Evolutionary conservation across 2,113 vertebrate genomes (phyloP).

Genomic region (Melanostigma gelatinosum): DNA sequence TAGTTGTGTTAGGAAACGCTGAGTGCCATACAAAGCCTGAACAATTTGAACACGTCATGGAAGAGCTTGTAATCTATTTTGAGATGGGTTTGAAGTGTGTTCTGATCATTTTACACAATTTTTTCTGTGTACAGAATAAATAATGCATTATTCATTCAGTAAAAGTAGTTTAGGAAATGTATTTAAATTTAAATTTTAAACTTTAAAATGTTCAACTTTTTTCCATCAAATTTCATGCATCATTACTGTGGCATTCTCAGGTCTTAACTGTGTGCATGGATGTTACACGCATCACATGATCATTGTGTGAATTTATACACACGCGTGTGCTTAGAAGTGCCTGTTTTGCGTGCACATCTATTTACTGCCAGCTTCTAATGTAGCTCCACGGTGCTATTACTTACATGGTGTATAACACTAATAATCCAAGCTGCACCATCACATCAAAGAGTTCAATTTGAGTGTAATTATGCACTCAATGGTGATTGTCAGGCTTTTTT

Average conservation of each 20-base stretch:
- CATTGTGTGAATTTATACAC: conserved; percentile 7
- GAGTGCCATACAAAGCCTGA: not conserved
- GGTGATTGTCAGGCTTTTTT: not conserved
- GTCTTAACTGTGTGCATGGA: conserved; percentile 32
- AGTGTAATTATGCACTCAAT: not conserved
- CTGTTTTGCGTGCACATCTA: conserved; percentile 11
- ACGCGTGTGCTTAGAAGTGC: conserved; percentile 31
- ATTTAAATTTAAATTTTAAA: too few relatives aligned
- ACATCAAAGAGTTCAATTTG: not conserved
- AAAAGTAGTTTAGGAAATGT: conserved; percentile 6
- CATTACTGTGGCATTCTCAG: conserved; percentile 51
- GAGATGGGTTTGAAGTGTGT: not conserved
- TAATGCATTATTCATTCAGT: conserved; percentile 3
- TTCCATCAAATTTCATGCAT: not conserved
- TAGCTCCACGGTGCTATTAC: conserved; percentile 56
- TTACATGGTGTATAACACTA: conserved; percentile 6
- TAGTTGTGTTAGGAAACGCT: conserved; percentile 5
- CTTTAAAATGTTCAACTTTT: not conserved
- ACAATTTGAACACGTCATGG: not conserved
- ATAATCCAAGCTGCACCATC: not conserved
- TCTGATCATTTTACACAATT: not conserved
- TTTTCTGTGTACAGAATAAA: conserved; percentile 1
- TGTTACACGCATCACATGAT: not conserved
- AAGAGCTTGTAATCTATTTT: not conserved
- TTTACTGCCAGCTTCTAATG: conserved; percentile 11